Base-by-base conservation (phyloP, 2,113 vertebrate genomes). In the Turnix velox region DNA sequence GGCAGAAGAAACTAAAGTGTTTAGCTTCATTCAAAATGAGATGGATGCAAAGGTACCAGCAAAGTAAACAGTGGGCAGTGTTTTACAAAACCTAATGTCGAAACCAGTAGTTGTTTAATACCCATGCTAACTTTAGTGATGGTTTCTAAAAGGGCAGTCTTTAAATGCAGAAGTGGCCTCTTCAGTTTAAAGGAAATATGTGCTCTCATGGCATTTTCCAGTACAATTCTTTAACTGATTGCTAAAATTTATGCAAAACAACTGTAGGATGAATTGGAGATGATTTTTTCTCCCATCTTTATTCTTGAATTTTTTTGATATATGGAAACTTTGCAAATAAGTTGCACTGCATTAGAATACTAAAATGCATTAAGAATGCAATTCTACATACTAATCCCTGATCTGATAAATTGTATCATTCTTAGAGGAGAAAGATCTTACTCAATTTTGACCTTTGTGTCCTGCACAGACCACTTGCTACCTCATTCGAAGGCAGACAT, bases 401-500 rank as follows among this genome's bases (percentile, higher is more conserved):
- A 92, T 42, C 55, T 95, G 77, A 97, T 66, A 63, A 43, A 67
- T 82, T 96, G 75, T 95, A 10, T 95, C 89, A 65, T 92, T 95
- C 86, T 55, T 54, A 43, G 88, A 90, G 85, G 85, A 95, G 95
- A 95, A 94, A 20, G 80, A 93, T 51, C 68, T 95, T 97, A 95
- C 95, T 98, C 94, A 97, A 68, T 96, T 94, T 95, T 97, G 96
- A 97, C 95, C 94, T 97, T 97, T 96, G 96, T 97, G 90, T 85
- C 94, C 85, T 96, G 90, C 97, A 94, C 97, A 99, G 99, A 99
- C 99, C 99, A 98, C 98, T 99, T 98, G 99, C 99, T 99, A 99
- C 99, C 99, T 99, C 99, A 97, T 99, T 99, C 69, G 99, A 99
- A 99, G 99, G 99, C 98, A 99, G 99, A 98, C 99, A 99, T 95